Evolutionary conservation across 1,140 invertebrate species (phyloP).

Genomic region (Calliphora vicina): DNA sequence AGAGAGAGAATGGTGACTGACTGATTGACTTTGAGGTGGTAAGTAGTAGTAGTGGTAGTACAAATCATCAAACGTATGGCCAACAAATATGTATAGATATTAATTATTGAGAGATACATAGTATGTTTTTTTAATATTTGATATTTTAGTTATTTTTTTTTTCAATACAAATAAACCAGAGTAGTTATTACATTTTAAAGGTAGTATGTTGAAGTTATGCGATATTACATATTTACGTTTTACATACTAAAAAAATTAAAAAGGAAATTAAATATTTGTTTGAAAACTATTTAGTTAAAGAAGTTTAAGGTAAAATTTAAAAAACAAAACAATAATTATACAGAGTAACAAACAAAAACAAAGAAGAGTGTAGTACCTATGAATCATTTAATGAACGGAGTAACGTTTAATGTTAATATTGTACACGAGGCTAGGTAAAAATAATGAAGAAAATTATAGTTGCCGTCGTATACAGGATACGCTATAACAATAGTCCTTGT

Average conservation of each 20-base stretch:
- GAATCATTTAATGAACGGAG: neutral
- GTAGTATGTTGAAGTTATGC: neutral
- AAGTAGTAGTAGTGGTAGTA: neutral
- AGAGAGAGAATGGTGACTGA: too few relatives aligned
- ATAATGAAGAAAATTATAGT: neutral
- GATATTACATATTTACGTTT: neutral
- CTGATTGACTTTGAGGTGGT: too few relatives aligned
- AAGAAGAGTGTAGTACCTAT: constrained; percentile 3
- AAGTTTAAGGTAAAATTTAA: neutral
- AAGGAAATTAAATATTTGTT: too few relatives aligned
- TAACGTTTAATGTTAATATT: neutral
- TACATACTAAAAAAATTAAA: neutral
- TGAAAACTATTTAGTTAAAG: neutral
- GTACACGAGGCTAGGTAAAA: neutral
- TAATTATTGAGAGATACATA: too few relatives aligned
- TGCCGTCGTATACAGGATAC: neutral
- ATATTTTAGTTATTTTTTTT: too few relatives aligned
- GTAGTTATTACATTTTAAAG: too few relatives aligned
- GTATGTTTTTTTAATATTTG: neutral
- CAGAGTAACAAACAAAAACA: neutral
- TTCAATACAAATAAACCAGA: too few relatives aligned
- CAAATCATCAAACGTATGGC: neutral
- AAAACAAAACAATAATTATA: neutral
- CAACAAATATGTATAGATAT: neutral
- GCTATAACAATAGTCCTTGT: neutral